A percentile compares a stretch with the other conserved stretches of the same genome.
Conservation (phyloP, 1,140 invertebrate genomes). For the Heliothis virescens region DNA sequence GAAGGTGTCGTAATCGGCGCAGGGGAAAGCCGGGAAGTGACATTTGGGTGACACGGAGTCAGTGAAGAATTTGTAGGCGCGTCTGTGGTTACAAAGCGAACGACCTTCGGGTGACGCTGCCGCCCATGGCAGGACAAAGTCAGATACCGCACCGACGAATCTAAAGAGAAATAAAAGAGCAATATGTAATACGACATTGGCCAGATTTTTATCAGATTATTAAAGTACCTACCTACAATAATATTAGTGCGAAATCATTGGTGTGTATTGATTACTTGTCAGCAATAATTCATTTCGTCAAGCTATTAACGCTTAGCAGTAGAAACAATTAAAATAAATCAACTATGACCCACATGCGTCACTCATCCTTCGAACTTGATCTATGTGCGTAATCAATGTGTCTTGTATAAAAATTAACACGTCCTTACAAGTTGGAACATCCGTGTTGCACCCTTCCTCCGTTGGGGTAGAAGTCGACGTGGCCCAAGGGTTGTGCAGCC, state of each 20-base stretch:
- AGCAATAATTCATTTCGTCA: no score
- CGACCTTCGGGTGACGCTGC: constrained; percentile 93
- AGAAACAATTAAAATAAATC: no score
- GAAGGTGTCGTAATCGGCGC: constrained; percentile 94
- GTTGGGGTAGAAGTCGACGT: constrained; percentile 97
- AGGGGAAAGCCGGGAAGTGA: constrained; percentile 95
- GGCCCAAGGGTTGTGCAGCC: constrained; percentile 94
- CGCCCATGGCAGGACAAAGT: constrained; percentile 94
- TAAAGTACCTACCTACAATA: no score
- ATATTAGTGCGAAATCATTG: no score
- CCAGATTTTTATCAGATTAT: no score
- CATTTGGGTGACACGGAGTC: constrained; percentile 96
- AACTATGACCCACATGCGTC: neutral
- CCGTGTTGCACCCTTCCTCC: constrained; percentile 96
- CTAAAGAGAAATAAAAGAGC: constrained; percentile 82
- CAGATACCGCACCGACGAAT: constrained; percentile 95
- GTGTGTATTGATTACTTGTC: no score
- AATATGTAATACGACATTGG: neutral
- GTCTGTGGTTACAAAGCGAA: constrained; percentile 95
- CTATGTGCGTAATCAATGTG: neutral
- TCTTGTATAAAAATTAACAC: neutral
- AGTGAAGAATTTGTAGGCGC: constrained; percentile 97
- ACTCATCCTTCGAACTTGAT: neutral
- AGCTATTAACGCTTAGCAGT: neutral
- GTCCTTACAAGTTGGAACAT: constrained; percentile 78